Percentiles rank a stretch among this genome's conserved stretches.
These are phyloP conservation scores for Galleria mellonella DNA, from an alignment of 1,140 invertebrate species.

Conservation along the genomic window DNA sequence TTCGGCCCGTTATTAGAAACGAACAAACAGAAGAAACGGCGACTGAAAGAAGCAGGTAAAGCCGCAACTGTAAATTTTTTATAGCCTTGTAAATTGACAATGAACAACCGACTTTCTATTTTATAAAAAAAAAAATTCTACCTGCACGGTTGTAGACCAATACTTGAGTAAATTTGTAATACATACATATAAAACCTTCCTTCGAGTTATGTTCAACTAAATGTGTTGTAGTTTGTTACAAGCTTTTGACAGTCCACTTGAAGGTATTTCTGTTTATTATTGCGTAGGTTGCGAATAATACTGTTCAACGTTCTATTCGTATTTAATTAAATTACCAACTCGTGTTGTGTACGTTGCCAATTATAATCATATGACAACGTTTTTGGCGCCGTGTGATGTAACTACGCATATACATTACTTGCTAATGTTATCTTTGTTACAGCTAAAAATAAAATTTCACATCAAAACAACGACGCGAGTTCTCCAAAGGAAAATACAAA, in stretches of 20 bases:
- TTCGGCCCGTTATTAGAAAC: conserved; percentile 61
- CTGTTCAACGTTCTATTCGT: too few relatives aligned
- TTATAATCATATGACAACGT: conserved; percentile 59
- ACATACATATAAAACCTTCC: too few relatives aligned
- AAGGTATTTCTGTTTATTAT: too few relatives aligned
- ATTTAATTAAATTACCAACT: background rate
- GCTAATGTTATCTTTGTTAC: conserved; percentile 53
- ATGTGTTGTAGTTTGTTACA: too few relatives aligned
- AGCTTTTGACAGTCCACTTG: too few relatives aligned
- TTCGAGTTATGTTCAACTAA: too few relatives aligned
- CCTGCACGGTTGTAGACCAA: too few relatives aligned
- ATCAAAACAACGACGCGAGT: conserved; percentile 57
- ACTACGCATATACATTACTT: conserved; percentile 22
- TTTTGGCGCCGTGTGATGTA: conserved; percentile 50
- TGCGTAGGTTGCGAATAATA: too few relatives aligned
- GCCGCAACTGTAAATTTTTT: conserved; percentile 24
- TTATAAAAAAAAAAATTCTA: too few relatives aligned
- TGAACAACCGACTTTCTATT: conserved; percentile 17
- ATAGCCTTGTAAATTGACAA: conserved; percentile 21
- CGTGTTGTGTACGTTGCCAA: conserved; percentile 23
- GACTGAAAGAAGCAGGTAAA: conserved; percentile 47
- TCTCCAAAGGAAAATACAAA: conserved; percentile 45
- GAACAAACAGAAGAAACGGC: conserved; percentile 52
- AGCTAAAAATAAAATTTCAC: conserved; percentile 64
- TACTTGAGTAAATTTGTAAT: too few relatives aligned